Base-by-base conservation (phyloP, 2,797 vertebrate genomes). In the Leucoraja ocellata region DNA sequence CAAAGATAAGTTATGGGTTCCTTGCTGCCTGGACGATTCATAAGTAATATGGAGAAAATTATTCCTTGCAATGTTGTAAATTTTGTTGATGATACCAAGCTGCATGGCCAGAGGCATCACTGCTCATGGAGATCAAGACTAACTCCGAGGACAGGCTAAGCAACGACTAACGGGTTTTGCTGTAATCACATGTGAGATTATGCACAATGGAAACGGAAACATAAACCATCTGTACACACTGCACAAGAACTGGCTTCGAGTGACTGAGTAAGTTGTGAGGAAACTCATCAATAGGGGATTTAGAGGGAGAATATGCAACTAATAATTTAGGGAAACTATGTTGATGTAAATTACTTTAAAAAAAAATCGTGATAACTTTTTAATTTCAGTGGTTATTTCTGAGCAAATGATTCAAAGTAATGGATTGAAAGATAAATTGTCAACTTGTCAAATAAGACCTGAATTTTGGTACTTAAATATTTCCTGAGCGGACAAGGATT, bases 61-160 rank as follows among this genome's bases (percentile, higher is more conserved):
- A 84, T 84, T 84, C 61, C 54, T 84, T 73, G 21, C 80, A 54
- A 54, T 58, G 21, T 54, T 84, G 54, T 61, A 61, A 61, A 61
- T 14, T 61, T 61, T 84, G 81, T 84, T 84, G 81, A 84, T 84
- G 81, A 23, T 84, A 84, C 81, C 81, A 61, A 61, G 81, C 81
- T 84, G 81, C 58, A 61, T n/a, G 81, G 81, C 81, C 25, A 61
- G 81, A 54, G 81, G 81, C 81, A 84, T 84, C 23, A 61, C 10
- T 61, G 81, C 81, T 61, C 81, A 14, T 32, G 2, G 2, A 84
- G 54, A 84, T n/a, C 11, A 28, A 28, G 81, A 84, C 81, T 28
- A 84, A 61, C 61, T 61, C 58, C 13, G 81, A 84, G 81, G 25
- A 84, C 3, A 28, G 81, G 54, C 46, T 83, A 58, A 58, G 54